A percentile compares a stretch with the other conserved stretches of the same genome.
Evolutionary conservation across 2,113 vertebrate species (phyloP).

Genomic region (Perognathus longimembris): DNA sequence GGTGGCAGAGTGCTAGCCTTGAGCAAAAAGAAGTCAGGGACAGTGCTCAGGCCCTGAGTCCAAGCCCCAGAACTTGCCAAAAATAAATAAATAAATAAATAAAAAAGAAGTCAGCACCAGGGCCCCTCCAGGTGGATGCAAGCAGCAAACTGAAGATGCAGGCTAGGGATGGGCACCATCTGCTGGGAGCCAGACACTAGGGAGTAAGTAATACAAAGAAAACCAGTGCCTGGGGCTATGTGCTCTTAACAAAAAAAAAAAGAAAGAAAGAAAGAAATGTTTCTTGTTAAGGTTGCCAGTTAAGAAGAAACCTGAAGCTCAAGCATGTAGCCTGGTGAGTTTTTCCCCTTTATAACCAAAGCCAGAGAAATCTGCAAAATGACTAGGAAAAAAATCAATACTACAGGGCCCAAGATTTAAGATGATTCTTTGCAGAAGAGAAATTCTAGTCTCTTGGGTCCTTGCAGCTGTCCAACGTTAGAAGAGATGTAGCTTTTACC

Average conservation of each 20-base stretch:
- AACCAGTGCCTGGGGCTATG: neutral
- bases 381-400: conserved; percentile 63
- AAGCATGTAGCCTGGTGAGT: conserved; percentile 22
- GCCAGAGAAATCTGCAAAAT: conserved; percentile 68
- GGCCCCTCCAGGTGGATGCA: neutral
- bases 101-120: conserved; percentile 1
- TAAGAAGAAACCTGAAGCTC: conserved; percentile 69
- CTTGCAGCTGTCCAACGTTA: conserved; percentile 36
- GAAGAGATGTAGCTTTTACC: neutral
- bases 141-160: conserved; percentile 30
- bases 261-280: neutral
- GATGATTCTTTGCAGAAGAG: conserved; percentile 30
- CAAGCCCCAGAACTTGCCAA: too few relatives aligned
- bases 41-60: too few relatives aligned
- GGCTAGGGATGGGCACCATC: conserved; percentile 36
- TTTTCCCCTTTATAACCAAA: conserved; percentile 18
- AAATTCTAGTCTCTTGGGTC: conserved; percentile 43
- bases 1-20: too few relatives aligned
- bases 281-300: conserved; percentile 9
- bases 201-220: neutral
- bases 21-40: too few relatives aligned
- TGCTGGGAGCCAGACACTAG: neutral
- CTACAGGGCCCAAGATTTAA: conserved; percentile 16
- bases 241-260: neutral
- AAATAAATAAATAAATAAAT: too few relatives aligned